phyloP scores from a whole-genome alignment of 2,888 invertebrate genomes.

The Cataglyphis altisquamis region DNA sequence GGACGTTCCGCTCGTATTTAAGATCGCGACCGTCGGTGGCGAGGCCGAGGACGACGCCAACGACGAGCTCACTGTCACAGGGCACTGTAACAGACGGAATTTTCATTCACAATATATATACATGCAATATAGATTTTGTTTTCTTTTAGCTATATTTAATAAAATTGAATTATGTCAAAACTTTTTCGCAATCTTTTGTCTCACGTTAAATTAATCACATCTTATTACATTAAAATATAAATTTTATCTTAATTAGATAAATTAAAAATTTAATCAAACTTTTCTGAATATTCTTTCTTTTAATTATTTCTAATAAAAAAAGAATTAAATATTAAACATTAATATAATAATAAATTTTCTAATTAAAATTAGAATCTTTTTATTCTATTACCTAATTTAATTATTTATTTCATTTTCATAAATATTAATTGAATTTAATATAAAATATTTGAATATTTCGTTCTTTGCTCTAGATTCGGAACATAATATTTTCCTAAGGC shows the following conservation, averaged over 20 bases:
- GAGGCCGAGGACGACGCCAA: conserved; percentile 83
- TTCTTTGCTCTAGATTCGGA: not conserved
- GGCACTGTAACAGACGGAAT: conserved; percentile 80
- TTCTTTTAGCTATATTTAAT: not conserved
- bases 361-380: not conserved
- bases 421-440: not conserved
- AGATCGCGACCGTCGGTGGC: conserved; percentile 79
- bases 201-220: not conserved
- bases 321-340: not conserved
- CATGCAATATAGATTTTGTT: not conserved
- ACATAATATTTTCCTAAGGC: too few relatives aligned
- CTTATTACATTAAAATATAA: not conserved
- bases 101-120: not conserved
- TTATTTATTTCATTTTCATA: not conserved
- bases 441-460: not conserved
- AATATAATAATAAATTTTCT: not conserved
- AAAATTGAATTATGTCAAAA: not conserved
- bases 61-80: conserved; percentile 85
- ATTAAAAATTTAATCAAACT: not conserved
- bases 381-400: not conserved
- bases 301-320: not conserved
- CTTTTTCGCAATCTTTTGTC: not conserved
- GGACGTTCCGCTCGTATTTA: conserved; percentile 78
- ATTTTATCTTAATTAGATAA: not conserved
- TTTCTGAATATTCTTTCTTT: not conserved